A percentile compares a stretch with the other conserved stretches of the same genome.
These are phyloP conservation scores for Cabera pusaria DNA, from an alignment of 2,888 invertebrate species.

Conservation along the genomic window DNA sequence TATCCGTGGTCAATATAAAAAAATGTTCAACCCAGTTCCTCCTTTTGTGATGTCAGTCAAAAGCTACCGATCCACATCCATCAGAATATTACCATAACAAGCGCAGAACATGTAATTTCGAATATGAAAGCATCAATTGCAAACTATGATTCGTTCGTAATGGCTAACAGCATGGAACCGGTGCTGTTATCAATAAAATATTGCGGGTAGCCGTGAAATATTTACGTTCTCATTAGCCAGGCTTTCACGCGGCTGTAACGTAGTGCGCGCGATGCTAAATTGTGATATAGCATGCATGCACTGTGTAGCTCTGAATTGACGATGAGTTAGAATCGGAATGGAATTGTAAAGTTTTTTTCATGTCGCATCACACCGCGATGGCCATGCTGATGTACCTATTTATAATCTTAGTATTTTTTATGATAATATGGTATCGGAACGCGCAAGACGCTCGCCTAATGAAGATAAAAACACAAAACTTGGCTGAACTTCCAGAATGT, in stretches of 20 bases:
- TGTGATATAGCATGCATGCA: constrained; percentile 23
- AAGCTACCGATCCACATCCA: too few relatives aligned
- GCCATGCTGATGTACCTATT: too few relatives aligned
- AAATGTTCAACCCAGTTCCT: too few relatives aligned
- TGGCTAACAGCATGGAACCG: constrained; percentile 30
- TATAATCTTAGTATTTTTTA: too few relatives aligned
- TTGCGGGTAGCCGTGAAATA: constrained; percentile 54
- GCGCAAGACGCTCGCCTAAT: too few relatives aligned
- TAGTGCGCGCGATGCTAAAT: constrained; percentile 23
- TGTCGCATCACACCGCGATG: too few relatives aligned
- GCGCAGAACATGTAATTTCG: constrained; percentile 20
- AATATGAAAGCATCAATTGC: constrained; percentile 31
- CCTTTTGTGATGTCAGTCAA: too few relatives aligned
- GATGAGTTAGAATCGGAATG: constrained; percentile 5
- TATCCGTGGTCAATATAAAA: too few relatives aligned
- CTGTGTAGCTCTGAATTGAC: constrained; percentile 14
- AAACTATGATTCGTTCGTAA: constrained; percentile 34
- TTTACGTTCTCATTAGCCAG: constrained; percentile 65
- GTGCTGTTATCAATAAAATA: constrained; percentile 58
- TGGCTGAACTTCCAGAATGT: too few relatives aligned
- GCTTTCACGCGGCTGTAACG: constrained; percentile 31
- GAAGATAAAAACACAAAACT: too few relatives aligned
- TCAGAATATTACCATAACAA: constrained; percentile 14
- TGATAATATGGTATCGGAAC: too few relatives aligned
- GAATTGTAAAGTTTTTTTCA: too few relatives aligned